Evolutionary conservation across 2,888 invertebrate genomes (phyloP).

Genomic region (Rotaria socialis): DNA sequence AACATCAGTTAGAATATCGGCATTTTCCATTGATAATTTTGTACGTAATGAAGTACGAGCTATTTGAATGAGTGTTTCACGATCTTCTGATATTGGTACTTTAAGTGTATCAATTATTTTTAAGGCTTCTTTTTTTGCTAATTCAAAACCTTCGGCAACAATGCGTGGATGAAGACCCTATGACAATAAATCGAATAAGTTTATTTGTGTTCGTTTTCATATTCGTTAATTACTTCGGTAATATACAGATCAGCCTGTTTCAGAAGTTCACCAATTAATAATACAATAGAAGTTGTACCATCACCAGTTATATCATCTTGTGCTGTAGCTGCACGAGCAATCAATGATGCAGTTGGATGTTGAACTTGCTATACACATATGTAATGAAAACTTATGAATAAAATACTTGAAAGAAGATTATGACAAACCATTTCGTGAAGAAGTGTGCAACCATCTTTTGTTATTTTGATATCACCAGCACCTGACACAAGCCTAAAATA

Average conservation of each 20-base stretch:
- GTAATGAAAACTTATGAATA: no score
- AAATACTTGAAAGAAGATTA: not conserved
- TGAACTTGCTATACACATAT: constrained; percentile 72
- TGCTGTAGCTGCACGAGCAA: constrained; percentile 94
- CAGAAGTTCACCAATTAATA: constrained; percentile 89
- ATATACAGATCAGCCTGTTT: constrained; percentile 94
- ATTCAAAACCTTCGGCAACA: constrained; percentile 87
- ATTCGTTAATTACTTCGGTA: constrained; percentile 64
- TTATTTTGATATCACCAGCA: constrained; percentile 95
- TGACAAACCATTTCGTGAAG: constrained; percentile 79
- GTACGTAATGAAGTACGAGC: constrained; percentile 86
- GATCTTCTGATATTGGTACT: constrained; percentile 51
- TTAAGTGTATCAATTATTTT: constrained; percentile 61
- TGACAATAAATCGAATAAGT: no score
- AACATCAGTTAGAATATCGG: constrained; percentile 75
- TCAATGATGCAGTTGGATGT: constrained; percentile 94
- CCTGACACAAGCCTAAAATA: constrained; percentile 88
- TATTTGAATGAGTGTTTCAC: constrained; percentile 70
- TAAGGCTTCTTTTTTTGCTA: constrained; percentile 78
- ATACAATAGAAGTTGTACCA: constrained; percentile 96
- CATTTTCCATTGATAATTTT: constrained; percentile 79
- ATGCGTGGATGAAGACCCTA: constrained; percentile 67
- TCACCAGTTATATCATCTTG: constrained; percentile 98
- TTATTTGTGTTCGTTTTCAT: no score
- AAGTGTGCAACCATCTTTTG: constrained; percentile 96